Evolutionary conservation across 1,140 invertebrate species (phyloP).

Genomic region (Drosophila repletoides): DNA sequence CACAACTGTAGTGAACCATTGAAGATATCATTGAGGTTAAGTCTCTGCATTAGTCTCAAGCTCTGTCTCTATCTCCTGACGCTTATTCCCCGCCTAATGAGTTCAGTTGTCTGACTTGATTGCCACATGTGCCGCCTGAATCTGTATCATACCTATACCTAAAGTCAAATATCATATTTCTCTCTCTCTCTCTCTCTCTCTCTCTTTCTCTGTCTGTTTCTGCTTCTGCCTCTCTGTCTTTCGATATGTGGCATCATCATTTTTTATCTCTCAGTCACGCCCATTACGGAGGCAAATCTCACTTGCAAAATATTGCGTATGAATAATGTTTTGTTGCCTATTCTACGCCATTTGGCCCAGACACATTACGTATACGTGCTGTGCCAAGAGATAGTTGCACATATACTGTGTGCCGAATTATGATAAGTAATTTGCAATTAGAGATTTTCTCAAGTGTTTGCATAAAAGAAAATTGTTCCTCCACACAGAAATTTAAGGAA

Average conservation of each 20-base stretch:
- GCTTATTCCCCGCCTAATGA: constrained; percentile 26
- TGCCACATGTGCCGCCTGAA: constrained; percentile 28
- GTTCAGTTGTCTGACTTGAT: constrained; percentile 46
- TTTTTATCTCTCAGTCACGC: constrained; percentile 67
- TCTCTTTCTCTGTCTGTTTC: not conserved
- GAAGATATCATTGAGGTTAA: constrained; percentile 40
- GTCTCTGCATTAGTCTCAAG: not conserved
- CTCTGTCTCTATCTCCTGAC: not conserved
- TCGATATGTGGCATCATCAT: constrained; percentile 42
- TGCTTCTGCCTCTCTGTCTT: not conserved
- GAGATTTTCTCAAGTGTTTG: too few relatives aligned
- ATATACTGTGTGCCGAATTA: too few relatives aligned
- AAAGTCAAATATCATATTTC: not conserved
- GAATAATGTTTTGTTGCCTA: constrained; percentile 61
- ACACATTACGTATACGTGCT: constrained; percentile 29
- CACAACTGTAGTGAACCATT: constrained; percentile 44
- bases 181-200: not conserved
- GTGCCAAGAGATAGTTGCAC: not conserved
- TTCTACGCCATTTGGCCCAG: not conserved
- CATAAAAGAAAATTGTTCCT: too few relatives aligned
- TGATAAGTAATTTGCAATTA: too few relatives aligned
- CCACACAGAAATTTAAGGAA: too few relatives aligned
- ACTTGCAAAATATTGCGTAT: constrained; percentile 68
- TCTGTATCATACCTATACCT: not conserved
- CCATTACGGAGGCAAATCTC: constrained; percentile 17